Conservation (phyloP, 2,888 invertebrate genomes). For the Zygogramma bicolorata region DNA sequence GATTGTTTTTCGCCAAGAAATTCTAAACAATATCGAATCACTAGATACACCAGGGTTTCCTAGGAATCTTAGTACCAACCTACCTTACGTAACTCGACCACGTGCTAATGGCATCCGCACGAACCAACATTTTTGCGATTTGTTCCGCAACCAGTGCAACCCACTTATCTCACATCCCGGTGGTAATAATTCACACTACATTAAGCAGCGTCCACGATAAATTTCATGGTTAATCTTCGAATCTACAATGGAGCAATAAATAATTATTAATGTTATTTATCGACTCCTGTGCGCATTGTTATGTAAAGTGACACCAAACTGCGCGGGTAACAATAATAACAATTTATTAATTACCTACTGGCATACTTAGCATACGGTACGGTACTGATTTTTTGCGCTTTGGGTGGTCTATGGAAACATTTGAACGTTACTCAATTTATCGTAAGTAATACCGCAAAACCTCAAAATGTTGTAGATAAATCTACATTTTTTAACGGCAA, state of each 20-base stretch:
- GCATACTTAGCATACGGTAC: background rate
- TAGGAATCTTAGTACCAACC: too few species aligned
- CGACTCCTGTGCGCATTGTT: slow-evolving; percentile 9
- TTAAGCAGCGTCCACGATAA: slow-evolving; percentile 7
- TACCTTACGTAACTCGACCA: background rate
- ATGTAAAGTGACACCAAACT: background rate
- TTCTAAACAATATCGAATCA: too few species aligned
- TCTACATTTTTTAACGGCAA: too few species aligned
- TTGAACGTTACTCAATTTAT: too few species aligned
- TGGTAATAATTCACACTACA: slow-evolving; percentile 6
- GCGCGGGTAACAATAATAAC: background rate
- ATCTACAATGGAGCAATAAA: slow-evolving; percentile 13
- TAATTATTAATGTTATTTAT: slow-evolving; percentile 15
- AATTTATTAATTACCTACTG: background rate
- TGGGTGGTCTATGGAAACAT: background rate
- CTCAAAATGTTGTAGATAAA: too few species aligned
- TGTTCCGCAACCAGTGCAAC: background rate
- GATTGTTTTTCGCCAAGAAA: too few species aligned
- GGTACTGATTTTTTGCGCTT: background rate
- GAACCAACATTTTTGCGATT: background rate
- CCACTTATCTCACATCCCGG: slow-evolving; percentile 4
- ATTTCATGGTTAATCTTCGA: slow-evolving; percentile 17
- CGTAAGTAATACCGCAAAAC: too few species aligned
- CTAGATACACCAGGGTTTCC: too few species aligned
- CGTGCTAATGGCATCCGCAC: slow-evolving; percentile 3